These are phyloP conservation scores for Phyllopteryx taeniolatus DNA, from an alignment of 2,113 vertebrate species.

Conservation along the genomic window DNA sequence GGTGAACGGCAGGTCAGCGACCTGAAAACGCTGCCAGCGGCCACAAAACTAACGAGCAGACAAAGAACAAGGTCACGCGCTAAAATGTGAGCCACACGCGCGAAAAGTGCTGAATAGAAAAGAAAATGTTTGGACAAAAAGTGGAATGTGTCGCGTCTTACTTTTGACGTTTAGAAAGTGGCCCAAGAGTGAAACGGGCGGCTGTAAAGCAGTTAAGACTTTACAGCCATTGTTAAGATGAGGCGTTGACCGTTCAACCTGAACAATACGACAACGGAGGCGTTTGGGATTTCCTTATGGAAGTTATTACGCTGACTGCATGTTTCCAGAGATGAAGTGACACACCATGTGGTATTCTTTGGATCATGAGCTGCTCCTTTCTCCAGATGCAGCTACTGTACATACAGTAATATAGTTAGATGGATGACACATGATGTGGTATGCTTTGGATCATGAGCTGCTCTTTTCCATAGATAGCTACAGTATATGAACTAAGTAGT, in stretches of 20 bases:
- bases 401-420: too few relatives aligned
- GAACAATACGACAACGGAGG: conserved; percentile 10
- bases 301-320: neutral
- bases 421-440: too few relatives aligned
- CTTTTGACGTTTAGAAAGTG: conserved; percentile 2
- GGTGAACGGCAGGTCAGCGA: conserved; percentile 37
- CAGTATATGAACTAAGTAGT: too few relatives aligned
- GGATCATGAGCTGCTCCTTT: too few relatives aligned
- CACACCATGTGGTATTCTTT: too few relatives aligned
- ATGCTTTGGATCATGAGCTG: too few relatives aligned
- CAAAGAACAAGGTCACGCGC: neutral
- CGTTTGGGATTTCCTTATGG: neutral
- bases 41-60: neutral
- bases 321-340: too few relatives aligned
- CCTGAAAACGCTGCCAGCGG: conserved; percentile 5
- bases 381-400: too few relatives aligned
- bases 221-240: conserved; percentile 39
- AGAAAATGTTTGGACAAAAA: neutral
- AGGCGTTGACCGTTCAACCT: conserved; percentile 29
- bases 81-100: neutral
- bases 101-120: conserved; percentile 3
- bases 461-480: too few relatives aligned
- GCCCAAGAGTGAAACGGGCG: conserved; percentile 15
- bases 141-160: neutral
- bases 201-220: conserved; percentile 29